Evolutionary conservation across 2,888 invertebrate genomes (phyloP).

Genomic region (Macrophya alboannulata): DNA sequence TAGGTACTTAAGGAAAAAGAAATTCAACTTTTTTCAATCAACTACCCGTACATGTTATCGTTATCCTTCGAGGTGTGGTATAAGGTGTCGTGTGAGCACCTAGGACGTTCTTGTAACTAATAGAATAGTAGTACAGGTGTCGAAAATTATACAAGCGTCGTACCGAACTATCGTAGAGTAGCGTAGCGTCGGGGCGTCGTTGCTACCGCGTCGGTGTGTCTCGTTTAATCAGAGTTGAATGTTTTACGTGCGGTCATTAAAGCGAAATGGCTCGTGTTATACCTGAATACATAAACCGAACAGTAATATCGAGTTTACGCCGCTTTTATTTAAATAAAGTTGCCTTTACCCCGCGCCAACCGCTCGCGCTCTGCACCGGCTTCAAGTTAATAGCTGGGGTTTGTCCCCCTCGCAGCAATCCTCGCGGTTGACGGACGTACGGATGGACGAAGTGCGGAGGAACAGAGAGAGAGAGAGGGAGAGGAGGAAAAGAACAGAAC

Average conservation of each 20-base stretch:
- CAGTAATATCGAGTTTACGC: constrained; percentile 77
- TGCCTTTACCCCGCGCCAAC: constrained; percentile 53
- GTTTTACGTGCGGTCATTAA: constrained; percentile 78
- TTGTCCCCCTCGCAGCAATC: constrained; percentile 42
- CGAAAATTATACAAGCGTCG: constrained; percentile 13
- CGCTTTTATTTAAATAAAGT: constrained; percentile 79
- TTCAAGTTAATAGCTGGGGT: constrained; percentile 47
- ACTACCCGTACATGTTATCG: background rate
- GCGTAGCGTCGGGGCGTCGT: constrained; percentile 52
- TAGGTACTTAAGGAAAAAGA: too few relatives aligned
- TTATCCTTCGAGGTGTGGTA: background rate
- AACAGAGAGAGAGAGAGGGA: constrained; percentile 62
- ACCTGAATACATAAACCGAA: constrained; percentile 78
- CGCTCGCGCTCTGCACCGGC: constrained; percentile 33
- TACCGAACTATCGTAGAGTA: background rate
- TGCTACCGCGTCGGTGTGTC: constrained; percentile 60
- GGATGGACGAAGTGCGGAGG: constrained; percentile 58
- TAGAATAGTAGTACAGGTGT: constrained; percentile 34
- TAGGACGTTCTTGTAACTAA: background rate
- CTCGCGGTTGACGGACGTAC: constrained; percentile 65
- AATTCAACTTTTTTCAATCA: background rate
- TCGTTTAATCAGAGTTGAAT: constrained; percentile 78
- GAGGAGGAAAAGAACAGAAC: background rate
- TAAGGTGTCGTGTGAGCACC: background rate
- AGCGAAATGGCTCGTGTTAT: constrained; percentile 77